phyloP scores from a whole-genome alignment of 2,113 vertebrate species.

The Syngnathoides biaculeatus region DNA sequence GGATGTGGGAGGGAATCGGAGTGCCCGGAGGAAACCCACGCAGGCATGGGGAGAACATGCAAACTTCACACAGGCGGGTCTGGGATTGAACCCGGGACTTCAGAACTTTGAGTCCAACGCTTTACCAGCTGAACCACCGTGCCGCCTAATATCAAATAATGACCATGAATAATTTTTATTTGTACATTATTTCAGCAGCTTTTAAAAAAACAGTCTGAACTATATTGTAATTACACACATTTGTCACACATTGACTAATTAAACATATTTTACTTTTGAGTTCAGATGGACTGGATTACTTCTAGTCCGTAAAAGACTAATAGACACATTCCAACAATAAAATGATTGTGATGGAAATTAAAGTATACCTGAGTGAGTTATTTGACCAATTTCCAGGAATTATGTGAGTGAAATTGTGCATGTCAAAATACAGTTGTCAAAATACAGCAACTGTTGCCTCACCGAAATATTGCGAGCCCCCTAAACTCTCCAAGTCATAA shows the following conservation, averaged over 20 bases:
- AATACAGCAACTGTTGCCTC: slow-evolving; percentile 43
- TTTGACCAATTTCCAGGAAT: slow-evolving; percentile 17
- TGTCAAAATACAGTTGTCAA: neutral
- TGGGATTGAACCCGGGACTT: no score
- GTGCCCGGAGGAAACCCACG: no score
- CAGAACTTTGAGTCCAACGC: no score
- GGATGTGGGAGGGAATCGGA: no score
- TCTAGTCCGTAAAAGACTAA: neutral
- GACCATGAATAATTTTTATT: no score
- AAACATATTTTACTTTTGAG: neutral
- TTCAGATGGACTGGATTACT: neutral
- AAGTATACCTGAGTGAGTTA: neutral
- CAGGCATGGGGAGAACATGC: no score
- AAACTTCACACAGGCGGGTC: no score
- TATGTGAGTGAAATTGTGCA: slow-evolving; percentile 28
- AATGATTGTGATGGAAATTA: neutral
- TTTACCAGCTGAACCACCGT: no score
- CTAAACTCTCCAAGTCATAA: neutral
- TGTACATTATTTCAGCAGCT: neutral
- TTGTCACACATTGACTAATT: no score
- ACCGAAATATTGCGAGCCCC: slow-evolving; percentile 42
- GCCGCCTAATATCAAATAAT: no score
- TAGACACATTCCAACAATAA: neutral
- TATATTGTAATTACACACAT: no score
- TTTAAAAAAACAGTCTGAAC: neutral